These are phyloP conservation scores for Chrysemys picta DNA, from an alignment of 2,113 vertebrate species.

Conservation along the genomic window DNA sequence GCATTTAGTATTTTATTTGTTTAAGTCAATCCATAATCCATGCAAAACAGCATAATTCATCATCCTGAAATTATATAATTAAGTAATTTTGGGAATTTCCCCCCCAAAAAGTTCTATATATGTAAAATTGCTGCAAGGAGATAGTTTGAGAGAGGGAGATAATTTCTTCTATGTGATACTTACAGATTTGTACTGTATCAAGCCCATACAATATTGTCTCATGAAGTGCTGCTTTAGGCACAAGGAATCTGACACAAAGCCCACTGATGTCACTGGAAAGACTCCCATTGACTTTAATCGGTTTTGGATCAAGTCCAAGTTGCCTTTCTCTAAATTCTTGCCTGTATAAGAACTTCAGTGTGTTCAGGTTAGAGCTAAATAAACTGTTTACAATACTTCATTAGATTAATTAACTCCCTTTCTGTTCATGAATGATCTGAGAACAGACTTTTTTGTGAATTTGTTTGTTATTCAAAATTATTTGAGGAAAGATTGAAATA, in stretches of 20 bases:
- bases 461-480: background rate
- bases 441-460: background rate
- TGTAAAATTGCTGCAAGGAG: background rate
- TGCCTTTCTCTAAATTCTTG: background rate
- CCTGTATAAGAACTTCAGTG: background rate
- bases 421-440: accelerated
- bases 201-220: background rate
- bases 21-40: background rate
- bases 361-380: background rate
- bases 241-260: background rate
- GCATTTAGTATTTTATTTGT: background rate
- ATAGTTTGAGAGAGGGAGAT: background rate
- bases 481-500: background rate
- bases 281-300: background rate
- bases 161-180: background rate
- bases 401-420: background rate
- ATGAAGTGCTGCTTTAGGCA: background rate
- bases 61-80: background rate
- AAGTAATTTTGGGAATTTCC: background rate
- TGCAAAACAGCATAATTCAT: background rate
- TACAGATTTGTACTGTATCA: background rate
- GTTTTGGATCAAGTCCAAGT: background rate
- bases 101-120: background rate
- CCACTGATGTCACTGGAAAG: background rate
- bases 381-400: background rate